Conservation (phyloP, 2,888 invertebrate species). For the Tupiocoris notatus region DNA sequence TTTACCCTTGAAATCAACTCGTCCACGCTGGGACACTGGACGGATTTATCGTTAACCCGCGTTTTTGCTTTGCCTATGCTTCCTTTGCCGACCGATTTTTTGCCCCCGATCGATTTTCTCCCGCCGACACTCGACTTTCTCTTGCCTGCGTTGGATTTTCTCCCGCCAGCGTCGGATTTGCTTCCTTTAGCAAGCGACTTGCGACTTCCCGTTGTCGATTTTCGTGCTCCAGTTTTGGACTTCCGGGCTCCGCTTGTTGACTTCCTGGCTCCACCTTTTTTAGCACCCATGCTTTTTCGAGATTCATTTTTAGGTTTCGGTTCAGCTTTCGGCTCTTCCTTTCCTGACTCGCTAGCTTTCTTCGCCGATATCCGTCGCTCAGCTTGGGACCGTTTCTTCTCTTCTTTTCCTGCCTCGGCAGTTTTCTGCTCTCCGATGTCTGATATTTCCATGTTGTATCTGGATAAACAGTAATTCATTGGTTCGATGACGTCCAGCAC, state of each 20-base stretch:
- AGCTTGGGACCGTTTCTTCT: background rate
- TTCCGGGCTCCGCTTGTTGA: background rate
- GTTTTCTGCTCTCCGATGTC: conserved; percentile 1
- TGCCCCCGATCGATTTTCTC: background rate
- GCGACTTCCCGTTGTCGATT: conserved; percentile 4
- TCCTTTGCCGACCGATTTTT: conserved; percentile 8
- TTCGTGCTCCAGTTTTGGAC: background rate
- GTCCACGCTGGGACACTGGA: conserved; percentile 30
- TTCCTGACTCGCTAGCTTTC: background rate
- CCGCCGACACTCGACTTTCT: conserved; percentile 17
- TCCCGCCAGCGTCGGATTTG: background rate
- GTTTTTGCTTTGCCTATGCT: background rate
- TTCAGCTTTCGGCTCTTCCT: background rate
- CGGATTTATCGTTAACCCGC: conserved; percentile 3
- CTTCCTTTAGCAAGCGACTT: background rate
- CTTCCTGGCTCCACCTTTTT: background rate
- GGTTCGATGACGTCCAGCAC: conserved; percentile 14
- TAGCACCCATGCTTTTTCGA: background rate
- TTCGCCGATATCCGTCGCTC: background rate
- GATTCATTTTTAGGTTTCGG: background rate
- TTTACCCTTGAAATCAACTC: conserved; percentile 24
- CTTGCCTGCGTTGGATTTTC: conserved; percentile 13
- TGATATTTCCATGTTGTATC: conserved; percentile 13
- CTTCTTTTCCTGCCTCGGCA: background rate
- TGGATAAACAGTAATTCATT: conserved; percentile 23